Evolutionary conservation across 2,888 invertebrate species (phyloP).

Genomic region (Anodontia alba): DNA sequence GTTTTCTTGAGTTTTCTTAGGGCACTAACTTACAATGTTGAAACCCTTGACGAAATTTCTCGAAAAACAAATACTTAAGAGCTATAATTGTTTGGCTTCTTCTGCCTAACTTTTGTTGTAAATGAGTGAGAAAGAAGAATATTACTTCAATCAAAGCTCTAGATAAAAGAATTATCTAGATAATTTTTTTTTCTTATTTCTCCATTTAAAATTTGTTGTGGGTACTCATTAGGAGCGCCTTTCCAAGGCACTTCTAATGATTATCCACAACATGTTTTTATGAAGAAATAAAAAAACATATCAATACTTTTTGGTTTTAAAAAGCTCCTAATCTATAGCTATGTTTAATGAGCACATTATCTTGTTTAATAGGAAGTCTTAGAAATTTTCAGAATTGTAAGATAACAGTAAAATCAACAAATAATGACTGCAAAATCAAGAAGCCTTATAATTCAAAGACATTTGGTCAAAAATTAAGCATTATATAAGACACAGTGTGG

Average conservation of each 20-base stretch:
- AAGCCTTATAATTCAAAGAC: background rate
- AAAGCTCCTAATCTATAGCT: too few relatives aligned
- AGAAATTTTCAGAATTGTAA: background rate
- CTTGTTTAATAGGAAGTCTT: constrained; percentile 4
- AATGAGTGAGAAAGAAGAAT: background rate
- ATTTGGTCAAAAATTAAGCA: background rate
- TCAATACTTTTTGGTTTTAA: too few relatives aligned
- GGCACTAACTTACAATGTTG: background rate
- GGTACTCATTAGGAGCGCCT: too few relatives aligned
- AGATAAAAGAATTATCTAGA: too few relatives aligned
- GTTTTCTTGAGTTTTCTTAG: background rate
- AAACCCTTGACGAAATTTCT: background rate
- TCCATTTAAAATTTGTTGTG: too few relatives aligned
- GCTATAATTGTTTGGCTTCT: background rate
- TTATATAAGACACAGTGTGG: too few relatives aligned
- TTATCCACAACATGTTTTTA: too few relatives aligned
- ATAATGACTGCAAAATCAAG: background rate
- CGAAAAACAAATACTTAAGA: constrained; percentile 3
- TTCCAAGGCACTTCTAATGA: too few relatives aligned
- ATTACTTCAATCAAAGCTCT: too few relatives aligned
- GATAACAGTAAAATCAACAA: constrained; percentile 18
- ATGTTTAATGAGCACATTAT: constrained; percentile 5
- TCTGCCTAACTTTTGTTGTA: constrained; percentile 4
- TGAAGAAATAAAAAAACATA: too few relatives aligned
- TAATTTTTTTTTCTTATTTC: too few relatives aligned